phyloP scores from a whole-genome alignment of 2,113 vertebrate species.

The Phalacrocorax pelagicus region DNA sequence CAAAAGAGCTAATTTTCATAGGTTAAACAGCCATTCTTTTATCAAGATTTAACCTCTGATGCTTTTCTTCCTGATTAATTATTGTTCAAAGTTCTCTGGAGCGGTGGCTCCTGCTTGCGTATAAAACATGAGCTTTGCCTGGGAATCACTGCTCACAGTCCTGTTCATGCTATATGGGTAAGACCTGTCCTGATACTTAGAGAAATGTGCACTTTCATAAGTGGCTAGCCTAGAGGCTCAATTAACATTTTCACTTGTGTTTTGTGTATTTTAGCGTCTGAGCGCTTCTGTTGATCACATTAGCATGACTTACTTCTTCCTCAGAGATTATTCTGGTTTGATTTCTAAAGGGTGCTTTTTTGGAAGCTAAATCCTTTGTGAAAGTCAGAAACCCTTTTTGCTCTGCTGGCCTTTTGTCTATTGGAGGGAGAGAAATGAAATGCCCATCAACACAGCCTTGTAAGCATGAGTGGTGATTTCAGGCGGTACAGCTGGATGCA shows the following conservation, averaged over 20 bases:
- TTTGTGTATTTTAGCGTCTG: neutral
- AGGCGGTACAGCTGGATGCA: neutral
- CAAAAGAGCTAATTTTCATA: neutral
- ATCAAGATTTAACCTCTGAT: neutral
- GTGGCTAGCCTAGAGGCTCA: neutral
- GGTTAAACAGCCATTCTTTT: neutral
- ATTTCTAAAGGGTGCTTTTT: neutral
- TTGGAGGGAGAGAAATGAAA: neutral
- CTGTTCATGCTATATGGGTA: neutral
- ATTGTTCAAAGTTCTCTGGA: neutral
- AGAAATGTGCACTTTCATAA: neutral
- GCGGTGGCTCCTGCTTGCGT: neutral
- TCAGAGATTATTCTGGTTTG: neutral
- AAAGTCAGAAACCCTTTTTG: neutral
- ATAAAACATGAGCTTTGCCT: neutral
- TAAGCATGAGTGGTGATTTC: neutral
- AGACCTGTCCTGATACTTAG: neutral
- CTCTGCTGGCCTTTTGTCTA: neutral
- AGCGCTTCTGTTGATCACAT: neutral
- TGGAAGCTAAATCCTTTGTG: neutral
- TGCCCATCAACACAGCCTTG: neutral
- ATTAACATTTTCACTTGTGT: constrained; percentile 13
- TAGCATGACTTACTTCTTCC: neutral
- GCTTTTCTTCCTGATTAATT: neutral
- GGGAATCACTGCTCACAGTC: neutral